A percentile compares a stretch with the other conserved stretches of the same genome.
Conservation (phyloP, 2,113 vertebrate genomes). For the Geococcyx californianus region DNA sequence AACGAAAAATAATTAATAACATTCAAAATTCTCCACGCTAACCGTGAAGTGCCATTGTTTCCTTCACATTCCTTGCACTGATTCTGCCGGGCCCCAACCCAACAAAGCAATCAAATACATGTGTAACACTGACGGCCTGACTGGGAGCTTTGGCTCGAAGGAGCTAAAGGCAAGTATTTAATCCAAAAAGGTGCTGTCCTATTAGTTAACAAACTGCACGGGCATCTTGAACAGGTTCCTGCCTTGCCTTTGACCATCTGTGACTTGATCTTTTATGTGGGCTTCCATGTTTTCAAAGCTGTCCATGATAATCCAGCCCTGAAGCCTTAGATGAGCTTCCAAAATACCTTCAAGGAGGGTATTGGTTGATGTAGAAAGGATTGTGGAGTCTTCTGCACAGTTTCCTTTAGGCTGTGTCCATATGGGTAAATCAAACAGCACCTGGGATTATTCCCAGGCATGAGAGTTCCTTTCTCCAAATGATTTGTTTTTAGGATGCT, state of each 20-base stretch:
- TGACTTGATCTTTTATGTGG: neutral
- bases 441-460: neutral
- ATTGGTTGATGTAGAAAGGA: neutral
- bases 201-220: neutral
- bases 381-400: neutral
- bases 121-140: slow-evolving; percentile 29
- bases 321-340: neutral
- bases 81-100: slow-evolving; percentile 23
- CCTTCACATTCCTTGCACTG: neutral
- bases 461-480: neutral
- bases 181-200: neutral
- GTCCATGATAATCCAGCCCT: neutral
- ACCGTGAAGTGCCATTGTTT: slow-evolving; percentile 12
- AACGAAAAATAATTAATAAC: slow-evolving; percentile 44
- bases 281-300: neutral
- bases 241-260: neutral
- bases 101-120: slow-evolving; percentile 43
- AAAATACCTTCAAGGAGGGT: neutral
- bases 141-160: slow-evolving; percentile 8
- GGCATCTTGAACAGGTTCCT: slow-evolving; percentile 17
- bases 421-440: neutral
- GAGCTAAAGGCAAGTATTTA: neutral
- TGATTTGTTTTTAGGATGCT: neutral
- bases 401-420: neutral
- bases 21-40: neutral